phyloP scores from a whole-genome alignment of 2,888 invertebrate species.

The Cinara cedri region DNA sequence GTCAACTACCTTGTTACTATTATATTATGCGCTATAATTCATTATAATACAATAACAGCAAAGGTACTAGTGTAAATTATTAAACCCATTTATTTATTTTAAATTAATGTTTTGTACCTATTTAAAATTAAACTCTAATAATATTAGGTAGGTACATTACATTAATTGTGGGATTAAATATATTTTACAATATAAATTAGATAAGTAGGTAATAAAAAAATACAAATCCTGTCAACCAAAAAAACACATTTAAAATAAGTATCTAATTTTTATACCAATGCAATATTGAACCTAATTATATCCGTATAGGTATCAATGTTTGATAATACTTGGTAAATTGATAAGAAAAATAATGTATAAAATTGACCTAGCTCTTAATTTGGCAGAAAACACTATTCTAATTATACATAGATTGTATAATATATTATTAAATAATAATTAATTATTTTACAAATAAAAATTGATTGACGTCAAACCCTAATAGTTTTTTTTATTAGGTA shows the following conservation, averaged over 20 bases:
- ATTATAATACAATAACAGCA: too few species aligned
- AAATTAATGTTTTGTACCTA: not conserved
- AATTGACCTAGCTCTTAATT: constrained; percentile 7
- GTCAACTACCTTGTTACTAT: too few species aligned
- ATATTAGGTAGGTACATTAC: too few species aligned
- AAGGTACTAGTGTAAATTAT: too few species aligned
- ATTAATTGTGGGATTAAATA: too few species aligned
- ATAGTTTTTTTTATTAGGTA: not conserved
- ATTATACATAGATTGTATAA: constrained; percentile 3
- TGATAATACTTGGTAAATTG: not conserved
- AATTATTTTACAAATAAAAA: constrained; percentile 19
- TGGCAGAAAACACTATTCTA: constrained; percentile 16
- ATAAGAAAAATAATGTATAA: not conserved
- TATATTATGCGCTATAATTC: too few species aligned
- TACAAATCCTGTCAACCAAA: not conserved
- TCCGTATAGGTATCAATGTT: not conserved
- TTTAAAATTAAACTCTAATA: too few species aligned
- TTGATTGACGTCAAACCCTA: not conserved
- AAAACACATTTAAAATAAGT: not conserved
- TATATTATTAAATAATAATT: constrained; percentile 19
- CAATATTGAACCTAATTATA: not conserved
- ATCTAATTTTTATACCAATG: not conserved
- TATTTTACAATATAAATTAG: too few species aligned
- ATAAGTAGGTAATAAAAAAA: not conserved
- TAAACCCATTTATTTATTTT: not conserved